These are phyloP conservation scores for Branchipolynoe longqiensis DNA, from an alignment of 2,888 invertebrate species.

Conservation along the genomic window DNA sequence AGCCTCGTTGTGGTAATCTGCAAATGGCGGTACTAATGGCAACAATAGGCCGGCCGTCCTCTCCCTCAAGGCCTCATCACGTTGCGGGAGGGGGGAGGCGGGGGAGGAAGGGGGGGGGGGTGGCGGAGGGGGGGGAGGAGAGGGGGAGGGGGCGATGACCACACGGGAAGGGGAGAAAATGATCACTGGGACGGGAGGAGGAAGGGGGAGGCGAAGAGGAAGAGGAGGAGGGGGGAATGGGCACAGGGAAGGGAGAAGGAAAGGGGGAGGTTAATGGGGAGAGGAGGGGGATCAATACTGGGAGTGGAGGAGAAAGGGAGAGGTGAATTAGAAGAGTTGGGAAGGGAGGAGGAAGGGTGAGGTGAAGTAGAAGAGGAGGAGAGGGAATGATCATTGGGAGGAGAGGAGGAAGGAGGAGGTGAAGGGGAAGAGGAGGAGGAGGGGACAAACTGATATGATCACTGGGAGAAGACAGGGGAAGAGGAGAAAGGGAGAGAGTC, in stretches of 20 bases:
- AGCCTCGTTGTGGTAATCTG: too few relatives aligned
- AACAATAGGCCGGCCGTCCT: neutral
- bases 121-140: too few relatives aligned
- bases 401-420: too few relatives aligned
- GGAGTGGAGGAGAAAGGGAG: too few relatives aligned
- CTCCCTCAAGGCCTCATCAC: constrained; percentile 43
- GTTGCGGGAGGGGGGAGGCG: too few relatives aligned
- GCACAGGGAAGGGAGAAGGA: neutral
- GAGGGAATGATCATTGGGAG: too few relatives aligned
- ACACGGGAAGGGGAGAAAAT: too few relatives aligned
- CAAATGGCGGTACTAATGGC: constrained; percentile 43
- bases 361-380: neutral
- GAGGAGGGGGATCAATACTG: too few relatives aligned
- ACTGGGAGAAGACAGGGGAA: too few relatives aligned
- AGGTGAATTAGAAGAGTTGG: neutral
- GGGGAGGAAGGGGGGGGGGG: too few relatives aligned
- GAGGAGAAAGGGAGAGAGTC: too few relatives aligned
- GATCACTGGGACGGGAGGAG: neutral
- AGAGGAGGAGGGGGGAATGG: neutral
- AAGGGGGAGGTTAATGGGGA: neutral
- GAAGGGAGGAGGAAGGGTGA: neutral
- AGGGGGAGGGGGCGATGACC: too few relatives aligned
- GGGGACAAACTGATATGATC: neutral
- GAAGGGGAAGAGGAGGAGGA: neutral
- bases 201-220: neutral